A percentile compares a stretch with the other conserved stretches of the same genome.
Conservation (phyloP, 2,888 invertebrate species). For the Plebejus melissa region DNA sequence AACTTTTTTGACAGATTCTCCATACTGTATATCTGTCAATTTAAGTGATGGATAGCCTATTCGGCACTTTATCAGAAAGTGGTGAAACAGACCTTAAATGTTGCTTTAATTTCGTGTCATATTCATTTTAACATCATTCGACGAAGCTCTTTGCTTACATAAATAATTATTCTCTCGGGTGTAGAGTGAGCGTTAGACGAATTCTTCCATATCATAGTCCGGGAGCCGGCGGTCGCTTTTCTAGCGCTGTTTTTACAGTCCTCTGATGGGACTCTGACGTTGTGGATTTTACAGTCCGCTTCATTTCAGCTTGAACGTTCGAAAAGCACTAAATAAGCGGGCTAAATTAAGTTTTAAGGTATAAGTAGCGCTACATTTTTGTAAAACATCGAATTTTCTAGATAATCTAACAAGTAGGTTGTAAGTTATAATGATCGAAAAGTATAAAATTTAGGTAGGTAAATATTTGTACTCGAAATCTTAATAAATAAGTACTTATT, state of each 20-base stretch:
- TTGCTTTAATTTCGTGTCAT: neutral
- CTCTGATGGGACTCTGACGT: neutral
- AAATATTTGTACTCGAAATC: neutral
- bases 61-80: too few relatives aligned
- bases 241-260: constrained; percentile 20
- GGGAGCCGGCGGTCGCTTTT: constrained; percentile 1
- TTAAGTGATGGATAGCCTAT: too few relatives aligned
- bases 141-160: neutral
- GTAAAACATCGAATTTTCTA: constrained; percentile 17
- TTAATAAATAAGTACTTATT: neutral
- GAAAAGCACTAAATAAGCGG: neutral
- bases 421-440: neutral
- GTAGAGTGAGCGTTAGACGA: constrained; percentile 41
- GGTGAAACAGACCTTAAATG: neutral
- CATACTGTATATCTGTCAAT: too few relatives aligned
- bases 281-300: neutral
- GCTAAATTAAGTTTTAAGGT: neutral
- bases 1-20: too few relatives aligned
- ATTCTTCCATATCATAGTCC: constrained; percentile 59
- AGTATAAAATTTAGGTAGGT: neutral
- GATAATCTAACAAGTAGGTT: neutral
- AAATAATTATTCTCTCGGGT: constrained; percentile 2
- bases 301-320: neutral
- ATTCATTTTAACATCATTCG: neutral
- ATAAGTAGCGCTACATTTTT: neutral